Conservation (phyloP, 2,888 invertebrate species). For the Tetanocera ferruginea region DNA sequence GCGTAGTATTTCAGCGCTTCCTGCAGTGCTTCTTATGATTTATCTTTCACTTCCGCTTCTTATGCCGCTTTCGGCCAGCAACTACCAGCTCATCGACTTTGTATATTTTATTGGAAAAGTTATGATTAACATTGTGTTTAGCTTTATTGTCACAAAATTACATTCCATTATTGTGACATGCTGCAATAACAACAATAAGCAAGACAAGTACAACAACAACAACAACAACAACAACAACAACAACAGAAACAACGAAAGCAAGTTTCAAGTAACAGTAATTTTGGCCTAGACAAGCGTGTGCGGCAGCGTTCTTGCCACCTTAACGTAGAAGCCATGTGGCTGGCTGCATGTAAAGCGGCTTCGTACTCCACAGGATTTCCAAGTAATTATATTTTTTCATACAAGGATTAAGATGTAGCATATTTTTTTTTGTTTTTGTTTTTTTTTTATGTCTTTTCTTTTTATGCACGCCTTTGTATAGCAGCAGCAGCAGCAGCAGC, state of each 20-base stretch:
- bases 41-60: background rate
- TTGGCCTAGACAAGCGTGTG: background rate
- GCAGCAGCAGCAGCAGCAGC: background rate
- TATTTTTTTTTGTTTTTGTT: background rate
- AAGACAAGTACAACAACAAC: background rate
- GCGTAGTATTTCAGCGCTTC: background rate
- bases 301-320: background rate
- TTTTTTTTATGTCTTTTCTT: background rate
- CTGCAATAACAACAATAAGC: background rate
- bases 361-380: conserved; percentile 11
- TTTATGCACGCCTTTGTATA: background rate
- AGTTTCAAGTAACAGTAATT: background rate
- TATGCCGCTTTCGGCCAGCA: background rate
- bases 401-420: background rate
- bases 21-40: background rate
- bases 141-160: conserved; percentile 32
- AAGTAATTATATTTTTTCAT: conserved; percentile 21
- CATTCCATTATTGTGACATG: conserved; percentile 27
- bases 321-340: background rate
- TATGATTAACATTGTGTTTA: conserved; percentile 31
- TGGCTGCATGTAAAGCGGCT: background rate
- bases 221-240: background rate
- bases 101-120: conserved; percentile 16
- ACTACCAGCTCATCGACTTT: background rate
- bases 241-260: background rate